A percentile compares a stretch with the other conserved stretches of the same genome.
Conservation (phyloP, 1,140 invertebrate species). For the Brachionus rubens region DNA sequence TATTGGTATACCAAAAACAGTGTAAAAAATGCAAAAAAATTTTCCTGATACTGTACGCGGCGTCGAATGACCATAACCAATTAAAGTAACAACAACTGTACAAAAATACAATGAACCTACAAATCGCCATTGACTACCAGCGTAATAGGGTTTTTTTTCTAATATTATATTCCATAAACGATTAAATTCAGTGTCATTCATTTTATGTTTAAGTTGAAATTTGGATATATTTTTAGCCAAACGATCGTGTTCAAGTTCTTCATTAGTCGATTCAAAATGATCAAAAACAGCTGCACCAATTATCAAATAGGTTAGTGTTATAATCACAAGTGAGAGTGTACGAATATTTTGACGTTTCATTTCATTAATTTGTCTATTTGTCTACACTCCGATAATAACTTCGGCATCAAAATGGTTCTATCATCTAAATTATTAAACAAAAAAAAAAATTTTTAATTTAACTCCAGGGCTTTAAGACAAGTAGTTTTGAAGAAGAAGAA, state of each 20-base stretch:
- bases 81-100: slow-evolving; percentile 46
- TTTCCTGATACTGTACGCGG: slow-evolving; percentile 56
- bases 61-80: slow-evolving; percentile 56
- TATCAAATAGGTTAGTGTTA: slow-evolving; percentile 47
- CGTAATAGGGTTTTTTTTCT: slow-evolving; percentile 45
- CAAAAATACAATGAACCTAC: slow-evolving; percentile 47
- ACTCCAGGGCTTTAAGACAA: too few relatives aligned
- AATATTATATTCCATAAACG: slow-evolving; percentile 24
- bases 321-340: slow-evolving; percentile 44
- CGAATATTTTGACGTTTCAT: slow-evolving; percentile 47
- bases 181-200: slow-evolving; percentile 45
- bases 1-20: slow-evolving; percentile 66
- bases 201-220: slow-evolving; percentile 33
- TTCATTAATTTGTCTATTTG: neutral
- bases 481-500: too few relatives aligned
- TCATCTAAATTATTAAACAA: too few relatives aligned
- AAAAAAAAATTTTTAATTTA: too few relatives aligned
- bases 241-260: neutral
- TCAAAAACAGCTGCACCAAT: slow-evolving; percentile 48
- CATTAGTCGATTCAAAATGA: slow-evolving; percentile 42
- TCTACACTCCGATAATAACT: neutral
- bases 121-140: slow-evolving; percentile 47
- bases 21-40: slow-evolving; percentile 60
- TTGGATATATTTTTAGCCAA: neutral
- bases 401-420: too few relatives aligned